A percentile compares a stretch with the other conserved stretches of the same genome.
Conservation (phyloP, 2,888 invertebrate species). For the Leptogaster cylindrica region DNA sequence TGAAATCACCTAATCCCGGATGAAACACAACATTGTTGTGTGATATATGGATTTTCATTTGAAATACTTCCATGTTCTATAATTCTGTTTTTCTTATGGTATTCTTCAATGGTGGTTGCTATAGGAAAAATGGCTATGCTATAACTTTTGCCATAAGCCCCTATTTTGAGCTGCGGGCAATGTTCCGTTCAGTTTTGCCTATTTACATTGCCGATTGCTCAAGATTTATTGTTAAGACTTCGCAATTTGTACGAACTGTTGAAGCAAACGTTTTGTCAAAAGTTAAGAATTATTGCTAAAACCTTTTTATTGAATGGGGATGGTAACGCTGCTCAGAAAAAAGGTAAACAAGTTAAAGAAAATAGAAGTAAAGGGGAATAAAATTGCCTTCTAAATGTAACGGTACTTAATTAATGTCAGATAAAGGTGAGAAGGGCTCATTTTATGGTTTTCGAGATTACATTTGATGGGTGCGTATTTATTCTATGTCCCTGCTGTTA, state of each 20-base stretch:
- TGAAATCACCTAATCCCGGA: conserved; percentile 23
- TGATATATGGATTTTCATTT: conserved; percentile 33
- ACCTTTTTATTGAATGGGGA: conserved; percentile 35
- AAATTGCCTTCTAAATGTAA: conserved; percentile 9
- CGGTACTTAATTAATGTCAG: conserved; percentile 17
- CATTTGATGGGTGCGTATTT: too few relatives aligned
- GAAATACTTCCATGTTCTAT: conserved; percentile 35
- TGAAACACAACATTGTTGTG: conserved; percentile 32
- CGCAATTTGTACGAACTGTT: conserved; percentile 35
- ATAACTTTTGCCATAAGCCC: conserved; percentile 9
- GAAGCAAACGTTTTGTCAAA: conserved; percentile 35
- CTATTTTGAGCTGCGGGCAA: not conserved
- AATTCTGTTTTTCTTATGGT: conserved; percentile 5
- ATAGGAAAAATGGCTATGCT: conserved; percentile 5
- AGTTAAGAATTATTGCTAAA: conserved; percentile 35
- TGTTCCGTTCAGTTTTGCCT: conserved; percentile 9
- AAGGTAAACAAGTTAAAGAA: conserved; percentile 5
- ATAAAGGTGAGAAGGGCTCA: conserved; percentile 10
- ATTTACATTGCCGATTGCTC: conserved; percentile 28
- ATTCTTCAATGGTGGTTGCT: conserved; percentile 1
- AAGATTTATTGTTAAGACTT: conserved; percentile 37
- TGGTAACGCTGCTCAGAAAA: conserved; percentile 9
- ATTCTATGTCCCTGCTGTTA: too few relatives aligned
- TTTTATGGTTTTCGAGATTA: too few relatives aligned
- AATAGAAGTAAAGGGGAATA: not conserved